Evolutionary conservation across 2,888 invertebrate species (phyloP), one percentile per base, ranked within the genome.

Genomic region (Idaea dimidiata): DNA sequence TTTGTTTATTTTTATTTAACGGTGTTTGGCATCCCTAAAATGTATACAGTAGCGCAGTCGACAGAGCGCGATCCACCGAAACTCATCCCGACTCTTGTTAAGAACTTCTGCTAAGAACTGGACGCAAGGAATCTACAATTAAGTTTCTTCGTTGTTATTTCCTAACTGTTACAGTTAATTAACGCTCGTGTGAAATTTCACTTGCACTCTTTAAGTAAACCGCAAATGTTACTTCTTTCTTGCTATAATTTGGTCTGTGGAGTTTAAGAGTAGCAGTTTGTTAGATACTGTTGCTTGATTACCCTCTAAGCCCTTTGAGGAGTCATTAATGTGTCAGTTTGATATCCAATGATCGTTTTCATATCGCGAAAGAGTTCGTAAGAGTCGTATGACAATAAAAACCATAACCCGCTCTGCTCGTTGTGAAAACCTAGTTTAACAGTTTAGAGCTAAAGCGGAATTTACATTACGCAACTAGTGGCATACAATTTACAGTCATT

Each of bases 41-140:
- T 53, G 58, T 58, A 58, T 43, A 10, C 43, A 43, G 14, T 8
- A 43, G 2, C 10, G 14, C 14, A 32, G 62, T 66, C 66, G 68
- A 66, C 66, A 68, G 55, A 59, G 61, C 33, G 59, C 61, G 66
- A 57, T 58, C 59, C 57, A 64, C 61, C 60, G 67, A 74, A 77
- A 74, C 74, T 77, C 75, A 75, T 70, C 65, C 69, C 69, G 78
- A 74, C 76, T 76, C 67, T 60, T 72, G 74, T 75, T 79, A 75
- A 71, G 67, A 76, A 79, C 74, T 81, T 80, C 75, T 72, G 76
- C 73, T 74, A 70, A 67, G 68, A 61, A 65, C 66, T 63, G 69
- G 71, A 67, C 73, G 68, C 65, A 32, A 62, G 64, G 74, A 74
- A 77, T 78, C 73, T 65, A 64, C 69, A 79, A 79, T 76, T 69